Base-by-base conservation (phyloP, 2,888 invertebrate species). In the Dorcus hopei region DNA sequence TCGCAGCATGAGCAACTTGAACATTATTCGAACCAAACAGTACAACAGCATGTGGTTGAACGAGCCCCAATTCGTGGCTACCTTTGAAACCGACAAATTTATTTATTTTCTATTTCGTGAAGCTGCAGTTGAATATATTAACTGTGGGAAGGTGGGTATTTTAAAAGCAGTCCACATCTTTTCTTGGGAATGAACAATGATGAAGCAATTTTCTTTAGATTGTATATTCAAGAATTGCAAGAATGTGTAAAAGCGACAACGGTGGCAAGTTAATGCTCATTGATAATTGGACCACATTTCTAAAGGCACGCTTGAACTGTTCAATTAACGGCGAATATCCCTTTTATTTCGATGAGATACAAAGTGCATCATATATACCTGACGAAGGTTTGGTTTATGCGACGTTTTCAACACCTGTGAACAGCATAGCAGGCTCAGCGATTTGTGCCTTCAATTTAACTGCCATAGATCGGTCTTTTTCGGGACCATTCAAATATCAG, bases 41-140 rank as follows among this genome's bases (percentile, higher is more conserved):
- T 91, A 89, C 72, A 89, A 93, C 73, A 85, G 87, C 68, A 91
- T 91, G 72, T 95, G 94, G 93, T 80, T 96, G 49, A 94, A 93
- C 76, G 93, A 94, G 69, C 95, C 96, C 0, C 91, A 94, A 74
- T 96, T 96, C 74, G 93, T 96, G 48, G 93, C 92, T 41, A 91
- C 93, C 59, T 95, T 95, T 73, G 95, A 96, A 76, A 90, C 91
- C 41, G 92, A 91, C 50, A 84, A 87, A 68, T 93, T 90, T 77
- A 88, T 95, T 0, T 97, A 94, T 75, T 95, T 96, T 77, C 84
- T 97, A 63, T 95, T 95, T 75, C 84, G 95, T 58, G 96, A 97
- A 77, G 86, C 89, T 14, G 95, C 96, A 11, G 90, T 95, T 9
- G 96, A 97, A 77, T 93, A 90, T 76, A 91, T 94, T 76, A 95